Evolutionary conservation across 1,140 invertebrate species (phyloP).

Genomic region (Meloidogyne exigua): DNA sequence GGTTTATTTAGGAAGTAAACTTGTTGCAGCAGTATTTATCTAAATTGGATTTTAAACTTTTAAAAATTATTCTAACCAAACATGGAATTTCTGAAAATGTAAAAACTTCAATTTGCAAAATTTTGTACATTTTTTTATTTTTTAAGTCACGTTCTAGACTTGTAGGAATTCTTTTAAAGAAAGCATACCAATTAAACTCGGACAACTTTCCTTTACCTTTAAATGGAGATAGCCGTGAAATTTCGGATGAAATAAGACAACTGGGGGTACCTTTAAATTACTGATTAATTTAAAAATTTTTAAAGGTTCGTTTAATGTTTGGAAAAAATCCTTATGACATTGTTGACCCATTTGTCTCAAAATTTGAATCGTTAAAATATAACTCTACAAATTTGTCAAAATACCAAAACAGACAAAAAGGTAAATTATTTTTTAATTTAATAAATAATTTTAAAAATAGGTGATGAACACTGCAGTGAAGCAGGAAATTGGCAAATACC

Average conservation of each 20-base stretch:
- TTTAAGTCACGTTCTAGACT: constrained; percentile 38
- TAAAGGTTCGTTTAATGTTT: constrained; percentile 28
- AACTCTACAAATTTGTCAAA: background rate
- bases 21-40: constrained; percentile 36
- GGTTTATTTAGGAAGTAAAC: constrained; percentile 39
- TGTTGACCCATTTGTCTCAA: background rate
- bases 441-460: background rate
- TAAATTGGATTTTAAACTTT: constrained; percentile 29
- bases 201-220: constrained; percentile 40
- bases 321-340: constrained; percentile 26
- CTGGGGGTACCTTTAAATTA: constrained; percentile 28
- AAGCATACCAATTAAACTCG: constrained; percentile 35
- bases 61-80: constrained; percentile 18
- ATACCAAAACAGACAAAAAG: background rate
- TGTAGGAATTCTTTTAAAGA: constrained; percentile 36
- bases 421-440: background rate
- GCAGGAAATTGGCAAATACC: background rate
- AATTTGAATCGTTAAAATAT: constrained; percentile 10
- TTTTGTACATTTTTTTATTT: constrained; percentile 8
- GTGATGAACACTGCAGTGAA: background rate
- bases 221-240: constrained; percentile 30
- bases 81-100: constrained; percentile 35
- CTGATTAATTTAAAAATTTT: background rate
- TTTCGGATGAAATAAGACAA: constrained; percentile 36
- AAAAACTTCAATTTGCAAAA: background rate